These are phyloP conservation scores for Tenthredo livida DNA, from an alignment of 2,888 invertebrate genomes.

Conservation along the genomic window DNA sequence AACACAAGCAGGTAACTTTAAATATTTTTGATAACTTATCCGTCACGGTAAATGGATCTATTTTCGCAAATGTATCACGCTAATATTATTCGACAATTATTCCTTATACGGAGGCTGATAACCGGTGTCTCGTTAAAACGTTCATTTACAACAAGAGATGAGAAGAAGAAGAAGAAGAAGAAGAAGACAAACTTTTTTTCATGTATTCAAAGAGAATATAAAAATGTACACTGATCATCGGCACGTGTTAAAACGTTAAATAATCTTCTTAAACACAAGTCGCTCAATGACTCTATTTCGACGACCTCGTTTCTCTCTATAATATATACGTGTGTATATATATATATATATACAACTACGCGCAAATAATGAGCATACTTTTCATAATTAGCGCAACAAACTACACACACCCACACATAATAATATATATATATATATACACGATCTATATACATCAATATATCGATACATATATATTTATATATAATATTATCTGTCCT, in stretches of 20 bases:
- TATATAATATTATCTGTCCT: neutral
- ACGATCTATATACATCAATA: neutral
- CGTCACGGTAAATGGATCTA: neutral
- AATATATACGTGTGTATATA: neutral
- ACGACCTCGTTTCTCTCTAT: conserved; percentile 7
- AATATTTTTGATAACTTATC: neutral
- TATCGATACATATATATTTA: neutral
- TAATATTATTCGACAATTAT: neutral
- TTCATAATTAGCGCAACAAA: conserved; percentile 3
- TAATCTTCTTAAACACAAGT: neutral
- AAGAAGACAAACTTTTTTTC: neutral
- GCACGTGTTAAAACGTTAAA: neutral
- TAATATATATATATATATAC: neutral
- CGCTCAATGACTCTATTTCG: neutral
- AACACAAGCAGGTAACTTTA: neutral
- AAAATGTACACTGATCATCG: neutral
- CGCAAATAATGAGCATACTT: neutral
- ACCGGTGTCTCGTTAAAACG: neutral
- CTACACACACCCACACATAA: neutral
- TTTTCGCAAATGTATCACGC: neutral
- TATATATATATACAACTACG: neutral
- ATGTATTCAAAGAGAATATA: neutral
- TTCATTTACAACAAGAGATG: neutral
- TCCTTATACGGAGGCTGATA: neutral
- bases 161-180: neutral